Evolutionary conservation across 2,113 vertebrate genomes (phyloP).

Genomic region (Philantomba maxwellii): DNA sequence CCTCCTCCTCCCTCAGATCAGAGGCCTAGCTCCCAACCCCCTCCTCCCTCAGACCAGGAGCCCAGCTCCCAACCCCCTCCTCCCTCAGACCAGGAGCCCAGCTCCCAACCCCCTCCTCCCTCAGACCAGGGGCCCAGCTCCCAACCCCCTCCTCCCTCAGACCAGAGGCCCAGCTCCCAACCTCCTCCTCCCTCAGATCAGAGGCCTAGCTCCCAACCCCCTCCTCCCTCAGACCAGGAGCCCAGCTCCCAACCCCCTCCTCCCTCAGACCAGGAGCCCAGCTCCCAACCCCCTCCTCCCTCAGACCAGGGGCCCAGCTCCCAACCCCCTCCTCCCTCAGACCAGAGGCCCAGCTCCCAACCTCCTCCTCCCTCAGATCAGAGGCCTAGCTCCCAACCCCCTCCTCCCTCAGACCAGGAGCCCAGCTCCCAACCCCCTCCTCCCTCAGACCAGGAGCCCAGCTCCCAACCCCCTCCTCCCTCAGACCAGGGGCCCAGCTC

Average conservation of each 20-base stretch:
- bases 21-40: not conserved
- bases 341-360: not conserved
- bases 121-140: not conserved
- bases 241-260: not conserved
- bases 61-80: not conserved
- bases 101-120: too few relatives aligned
- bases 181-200: not conserved
- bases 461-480: not conserved
- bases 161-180: not conserved
- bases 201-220: too few relatives aligned
- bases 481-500: not conserved
- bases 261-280: not conserved
- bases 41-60: not conserved
- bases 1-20: not conserved
- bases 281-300: not conserved
- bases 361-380: not conserved
- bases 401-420: not conserved
- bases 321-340: not conserved
- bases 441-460: not conserved
- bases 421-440: too few relatives aligned
- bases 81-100: not conserved
- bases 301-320: not conserved
- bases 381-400: accelerated
- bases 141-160: not conserved
- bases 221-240: not conserved